Base-by-base conservation (phyloP, 2,797 vertebrate species). In the Yasuhikotakia modesta region DNA sequence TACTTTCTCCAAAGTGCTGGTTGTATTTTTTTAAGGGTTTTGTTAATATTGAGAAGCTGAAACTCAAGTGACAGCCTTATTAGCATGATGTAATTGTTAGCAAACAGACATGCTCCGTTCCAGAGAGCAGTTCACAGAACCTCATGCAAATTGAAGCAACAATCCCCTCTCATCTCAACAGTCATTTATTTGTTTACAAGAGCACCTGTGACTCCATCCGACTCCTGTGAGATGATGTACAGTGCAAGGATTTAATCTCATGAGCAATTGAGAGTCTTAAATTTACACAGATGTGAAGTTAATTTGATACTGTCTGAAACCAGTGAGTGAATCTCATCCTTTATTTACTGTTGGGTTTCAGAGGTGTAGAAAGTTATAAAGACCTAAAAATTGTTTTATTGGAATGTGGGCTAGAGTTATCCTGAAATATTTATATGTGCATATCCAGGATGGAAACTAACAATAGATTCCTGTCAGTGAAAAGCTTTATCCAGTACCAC, bases 1-100 rank as follows among this genome's bases (percentile, higher is more conserved):
- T 58, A 14, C 4, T 16, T 58, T 58, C 24, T 58, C 22, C 13
- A 58, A 58, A 58, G 55, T 14, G 13, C 24, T 58, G 21, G 52
- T 55, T 27, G 17, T 72, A 73, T 77, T 48, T 63, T 72, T 79
- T 83, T 70, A 79, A 48, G 55, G 32, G 35, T 70, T 39, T 19
- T 77, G 65, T 70, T 76, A 58, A 68, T 81, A 79, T 79, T 58
- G 21, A 57, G 63, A 57, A 67, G 65, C 67, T 53, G 65, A 22
- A 65, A 72, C 43, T 67, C 67, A 76, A 30, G 48, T 70, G 72
- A 68, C 60, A 83, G 78, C 69, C 82, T n/a, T 78, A 85, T 86
- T 84, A 85, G 67, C 64, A 27, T 83, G 76, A 78, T 85, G 78
- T 85, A 84, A 86, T 85, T 84, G 80, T 79, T 81, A 81, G 81